These are phyloP conservation scores for Thunnus maccoyii DNA, from an alignment of 2,113 vertebrate species.

Conservation along the genomic window DNA sequence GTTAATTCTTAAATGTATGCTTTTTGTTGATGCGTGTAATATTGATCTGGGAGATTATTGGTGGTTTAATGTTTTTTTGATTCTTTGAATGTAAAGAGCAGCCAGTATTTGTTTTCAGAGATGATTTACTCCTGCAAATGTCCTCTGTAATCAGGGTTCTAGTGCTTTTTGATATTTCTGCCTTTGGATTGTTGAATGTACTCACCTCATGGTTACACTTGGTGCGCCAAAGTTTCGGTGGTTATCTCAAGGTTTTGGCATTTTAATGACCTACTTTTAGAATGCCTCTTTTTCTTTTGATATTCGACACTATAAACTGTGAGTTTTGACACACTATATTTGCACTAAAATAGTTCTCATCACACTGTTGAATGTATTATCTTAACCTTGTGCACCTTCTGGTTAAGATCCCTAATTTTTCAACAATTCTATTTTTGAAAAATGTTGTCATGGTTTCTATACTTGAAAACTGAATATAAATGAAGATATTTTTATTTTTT, in stretches of 20 bases:
- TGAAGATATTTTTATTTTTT: conserved; percentile 47
- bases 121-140: background rate
- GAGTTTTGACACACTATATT: conserved; percentile 41
- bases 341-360: conserved; percentile 63
- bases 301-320: background rate
- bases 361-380: conserved; percentile 59
- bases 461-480: conserved; percentile 54
- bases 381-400: conserved; percentile 32
- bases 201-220: conserved; percentile 48
- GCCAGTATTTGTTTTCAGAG: background rate
- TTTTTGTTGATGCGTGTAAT: background rate
- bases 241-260: conserved; percentile 19
- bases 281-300: background rate
- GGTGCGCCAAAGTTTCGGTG: conserved; percentile 16
- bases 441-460: conserved; percentile 23
- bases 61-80: background rate
- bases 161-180: background rate
- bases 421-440: conserved; percentile 18
- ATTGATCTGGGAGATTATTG: background rate
- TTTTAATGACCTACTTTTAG: background rate
- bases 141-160: conserved; percentile 16
- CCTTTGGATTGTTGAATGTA: conserved; percentile 60
- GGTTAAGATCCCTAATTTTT: conserved; percentile 9
- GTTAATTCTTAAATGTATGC: conserved; percentile 34
- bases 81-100: conserved; percentile 20